Evolutionary conservation across 1,140 invertebrate species (phyloP).

Genomic region (Drosophila seguyi): DNA sequence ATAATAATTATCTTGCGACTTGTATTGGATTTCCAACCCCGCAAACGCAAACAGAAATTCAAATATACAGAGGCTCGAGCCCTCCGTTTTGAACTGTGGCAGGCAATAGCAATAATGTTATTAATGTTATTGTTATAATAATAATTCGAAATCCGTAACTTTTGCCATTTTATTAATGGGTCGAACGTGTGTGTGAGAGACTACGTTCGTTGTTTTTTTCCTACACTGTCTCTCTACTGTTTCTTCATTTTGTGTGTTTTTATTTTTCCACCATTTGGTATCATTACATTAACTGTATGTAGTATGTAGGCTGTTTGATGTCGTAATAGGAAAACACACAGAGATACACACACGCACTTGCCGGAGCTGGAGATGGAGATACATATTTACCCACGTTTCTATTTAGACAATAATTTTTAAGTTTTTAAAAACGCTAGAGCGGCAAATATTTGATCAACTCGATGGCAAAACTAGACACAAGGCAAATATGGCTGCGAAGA

Average conservation of each 20-base stretch:
- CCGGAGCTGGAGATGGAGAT: conserved; percentile 12
- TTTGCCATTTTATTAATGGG: conserved; percentile 84
- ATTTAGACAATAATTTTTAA: conserved; percentile 73
- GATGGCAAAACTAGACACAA: conserved; percentile 68
- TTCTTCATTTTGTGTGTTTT: conserved; percentile 8
- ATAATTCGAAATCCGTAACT: conserved; percentile 82
- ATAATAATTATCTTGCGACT: conserved; percentile 75
- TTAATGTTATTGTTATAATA: conserved; percentile 82
- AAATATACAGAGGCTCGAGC: conserved; percentile 40
- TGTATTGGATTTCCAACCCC: conserved; percentile 58
- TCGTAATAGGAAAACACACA: conserved; percentile 53
- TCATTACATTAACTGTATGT: conserved; percentile 39
- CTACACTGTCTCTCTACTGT: neutral
- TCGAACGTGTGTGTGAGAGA: conserved; percentile 71
- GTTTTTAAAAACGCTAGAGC: conserved; percentile 45
- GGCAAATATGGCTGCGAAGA: conserved; percentile 37
- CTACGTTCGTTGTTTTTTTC: conserved; percentile 16
- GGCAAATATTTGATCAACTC: conserved; percentile 71
- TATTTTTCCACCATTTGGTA: conserved; percentile 10
- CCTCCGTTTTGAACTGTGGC: conserved; percentile 60
- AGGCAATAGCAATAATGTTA: conserved; percentile 69
- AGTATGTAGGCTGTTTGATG: conserved; percentile 28
- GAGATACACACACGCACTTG: conserved; percentile 46
- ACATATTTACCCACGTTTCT: conserved; percentile 66
- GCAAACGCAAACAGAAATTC: conserved; percentile 39